Base-by-base conservation (phyloP, 35 echinoderm and acorn worm species). In the Strongylocentrotus purpuratus region DNA sequence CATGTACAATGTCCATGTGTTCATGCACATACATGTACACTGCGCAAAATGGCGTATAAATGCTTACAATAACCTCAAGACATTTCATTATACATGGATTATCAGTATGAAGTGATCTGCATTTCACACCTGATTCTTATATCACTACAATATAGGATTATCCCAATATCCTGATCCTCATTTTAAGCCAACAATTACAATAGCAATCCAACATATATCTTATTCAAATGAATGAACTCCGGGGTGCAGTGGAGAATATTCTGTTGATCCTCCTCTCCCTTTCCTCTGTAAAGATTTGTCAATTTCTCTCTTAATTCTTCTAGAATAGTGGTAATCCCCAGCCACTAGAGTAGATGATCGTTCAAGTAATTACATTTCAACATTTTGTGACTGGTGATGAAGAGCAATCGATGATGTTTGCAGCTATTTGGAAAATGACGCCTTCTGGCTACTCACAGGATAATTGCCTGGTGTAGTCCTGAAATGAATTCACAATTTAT, bases 291-390 rank as follows among this genome's bases (percentile, higher is more conserved):
- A 78, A n/a, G 65, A 78, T 78, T 78, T 28, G 7, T 78, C 65
- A 3, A 78, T 78, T 78, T 78, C 65, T 78, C 65, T 78, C 65
- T 78, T 78, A 78, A n/a, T 78, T 78, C 65, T n/a, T 28, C 65
- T 4, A 78, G 65, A 78, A 78, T 78, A n/a, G 65, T 78, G 22
- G 65, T 78, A 78, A 78, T 78, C 65, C 65, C 65, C 0, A 78
- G 65, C 65, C 65, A 28, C 65, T 78, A 15, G 2, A 41, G 87
- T 45, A 11, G 87, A 89, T 89, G 87, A 89, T 89, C 45, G 87
- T 89, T 46, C 87, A 89, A 89, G 33, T 89, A 89, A 89, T 89
- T 89, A 89, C 87, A 89, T 89, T 89, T 89, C 87, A 45, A 46
- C 17, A 89, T 89, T 46, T 9, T 89, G 12, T 0, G 87, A 89